Evolutionary conservation across 2,797 vertebrate genomes (phyloP), one percentile per base, ranked within the genome.

Genomic region (Tapera naevia): DNA sequence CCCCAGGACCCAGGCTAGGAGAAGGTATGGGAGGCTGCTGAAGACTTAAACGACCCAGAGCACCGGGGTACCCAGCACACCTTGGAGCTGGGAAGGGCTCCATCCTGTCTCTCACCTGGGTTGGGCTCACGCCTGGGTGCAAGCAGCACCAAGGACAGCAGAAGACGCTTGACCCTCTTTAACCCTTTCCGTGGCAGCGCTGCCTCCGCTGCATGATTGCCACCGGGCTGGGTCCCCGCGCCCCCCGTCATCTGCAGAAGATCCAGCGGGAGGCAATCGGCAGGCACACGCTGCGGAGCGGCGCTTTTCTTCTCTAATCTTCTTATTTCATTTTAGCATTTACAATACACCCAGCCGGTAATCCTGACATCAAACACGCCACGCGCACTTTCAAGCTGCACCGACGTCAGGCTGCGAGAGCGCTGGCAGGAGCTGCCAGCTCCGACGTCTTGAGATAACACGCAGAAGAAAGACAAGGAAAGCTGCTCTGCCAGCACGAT

Each of bases 361-460:
- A 97, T 96, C 97, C 97, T 85, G 96, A 95, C 97, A 96, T 96
- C 97, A 96, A 96, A 96, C 97, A 96, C 88, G 61, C 91, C 94
- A 93, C 80, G 80, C 80, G n/a, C 89, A 13, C 95, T 86, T 91
- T 19, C 89, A 48, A 97, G 95, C 92, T 21, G 90, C 76, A 27
- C 86, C 93, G 30, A 82, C 95, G 80, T 93, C 95, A 96, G 95
- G 86, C 87, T 91, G 87, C 7, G 75, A 1, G 19, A 62, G 84
- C 5, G n/a, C 92, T 93, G 94, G 89, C 94, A 93, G 93, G 86
- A 93, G 88, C 91, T 96, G 95, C 58, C 96, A 95, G 95, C 91
- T 73, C 91, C 94, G 25, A 83, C 83, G 23, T 70, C 97, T 94
- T 18, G 7, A 58, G 92, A 92, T 91, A 96, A 93, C 70, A 7